Base-by-base conservation (phyloP, 1,140 invertebrate genomes). In the Cherax destructor region DNA sequence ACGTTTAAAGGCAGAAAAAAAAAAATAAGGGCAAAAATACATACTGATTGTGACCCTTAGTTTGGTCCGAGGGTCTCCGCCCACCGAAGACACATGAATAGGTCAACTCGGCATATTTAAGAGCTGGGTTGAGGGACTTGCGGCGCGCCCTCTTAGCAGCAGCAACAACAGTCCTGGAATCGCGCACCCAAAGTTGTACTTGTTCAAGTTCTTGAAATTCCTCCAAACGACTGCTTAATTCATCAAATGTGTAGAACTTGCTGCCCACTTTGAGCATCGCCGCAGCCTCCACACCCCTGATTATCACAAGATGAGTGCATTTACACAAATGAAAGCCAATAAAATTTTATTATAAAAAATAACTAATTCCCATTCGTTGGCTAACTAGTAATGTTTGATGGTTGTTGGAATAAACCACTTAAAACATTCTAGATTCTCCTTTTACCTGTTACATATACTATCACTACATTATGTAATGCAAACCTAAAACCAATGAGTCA, bases 181-280 rank as follows among this genome's bases (percentile, higher is more conserved):
- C 92, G 18, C 92, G 86, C 18, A 93, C 92, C 92, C 92, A 93
- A 84, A 93, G 88, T 83, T 93, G 91, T 41, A 92, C 91, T 87
- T 92, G 87, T 87, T 92, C 88, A 24, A 91, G 56, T 92, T 93
- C 84, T 87, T 93, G 92, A 92, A 93, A 93, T 91, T 93, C 92
- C 91, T 93, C 92, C 87, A 93, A 91, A 30, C 91, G 87, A 79
- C 83, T 90, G 85, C 91, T 92, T 85, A 93, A 91, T 85, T 93
- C 92, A 83, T 93, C 92, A 87, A 93, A 93, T 93, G 92, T 93
- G 72, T 92, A 92, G 87, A 93, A 93, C 91, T 93, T 92, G 74
- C 92, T 93, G 91, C 92, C 92, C 91, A 93, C 92, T 93, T 92
- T 93, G 91, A 93, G 92, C 92, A 93, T 93, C 91, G 91, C 92